Evolutionary conservation across 2,888 invertebrate species (phyloP).

Genomic region (Sicus ferrugineus): DNA sequence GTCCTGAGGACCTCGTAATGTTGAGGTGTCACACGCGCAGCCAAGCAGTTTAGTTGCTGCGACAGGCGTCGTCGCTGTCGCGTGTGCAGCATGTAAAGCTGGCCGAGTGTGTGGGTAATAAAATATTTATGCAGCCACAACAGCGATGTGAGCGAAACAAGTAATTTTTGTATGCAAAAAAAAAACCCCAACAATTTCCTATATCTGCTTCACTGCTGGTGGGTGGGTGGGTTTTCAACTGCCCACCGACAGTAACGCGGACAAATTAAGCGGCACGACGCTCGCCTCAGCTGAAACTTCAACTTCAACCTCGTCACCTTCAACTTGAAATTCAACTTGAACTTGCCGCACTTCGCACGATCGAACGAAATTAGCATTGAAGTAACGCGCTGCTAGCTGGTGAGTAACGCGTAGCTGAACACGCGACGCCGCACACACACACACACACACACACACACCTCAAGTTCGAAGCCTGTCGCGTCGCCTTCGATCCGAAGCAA

Average conservation of each 20-base stretch:
- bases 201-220: neutral
- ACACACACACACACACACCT: neutral
- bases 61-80: neutral
- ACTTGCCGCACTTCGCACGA: neutral
- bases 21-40: slow-evolving; percentile 2
- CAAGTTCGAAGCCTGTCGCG: slow-evolving; percentile 28
- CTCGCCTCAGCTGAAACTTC: neutral
- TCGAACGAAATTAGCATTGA: slow-evolving; percentile 5
- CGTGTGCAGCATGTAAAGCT: slow-evolving; percentile 9
- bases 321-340: neutral
- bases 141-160: neutral
- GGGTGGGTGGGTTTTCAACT: neutral
- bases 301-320: neutral
- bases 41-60: slow-evolving; percentile 4
- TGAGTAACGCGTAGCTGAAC: neutral
- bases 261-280: slow-evolving; percentile 13
- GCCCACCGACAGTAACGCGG: neutral
- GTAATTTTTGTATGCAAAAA: neutral
- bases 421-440: neutral
- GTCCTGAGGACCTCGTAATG: neutral
- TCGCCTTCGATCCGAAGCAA: slow-evolving; percentile 25
- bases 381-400: neutral
- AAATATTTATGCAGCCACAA: slow-evolving; percentile 18
- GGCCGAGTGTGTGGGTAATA: slow-evolving; percentile 18
- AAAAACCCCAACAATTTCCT: neutral